Evolutionary conservation across 2,113 vertebrate species (phyloP).

Genomic region (Gambusia affinis): DNA sequence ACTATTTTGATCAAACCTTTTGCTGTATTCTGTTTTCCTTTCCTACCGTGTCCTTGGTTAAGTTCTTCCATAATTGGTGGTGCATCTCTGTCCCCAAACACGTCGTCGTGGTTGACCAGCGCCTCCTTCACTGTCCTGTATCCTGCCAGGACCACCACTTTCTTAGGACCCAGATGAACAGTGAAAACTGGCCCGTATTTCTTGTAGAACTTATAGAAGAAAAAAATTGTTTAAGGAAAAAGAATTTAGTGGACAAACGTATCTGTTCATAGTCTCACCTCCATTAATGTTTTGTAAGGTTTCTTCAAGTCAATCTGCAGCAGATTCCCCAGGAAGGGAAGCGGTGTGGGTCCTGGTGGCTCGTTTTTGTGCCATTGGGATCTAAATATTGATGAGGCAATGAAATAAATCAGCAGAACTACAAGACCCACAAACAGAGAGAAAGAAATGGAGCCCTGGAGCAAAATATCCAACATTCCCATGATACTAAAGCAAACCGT

Average conservation of each 20-base stretch:
- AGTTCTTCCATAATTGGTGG: accelerated
- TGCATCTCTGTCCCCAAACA: not conserved
- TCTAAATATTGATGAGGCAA: too few species aligned
- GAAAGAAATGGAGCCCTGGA: not conserved
- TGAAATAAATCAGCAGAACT: not conserved
- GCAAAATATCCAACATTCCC: not conserved
- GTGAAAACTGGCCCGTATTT: constrained; percentile 37
- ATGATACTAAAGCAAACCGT: not conserved
- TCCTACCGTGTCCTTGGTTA: constrained; percentile 17
- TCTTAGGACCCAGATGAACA: constrained; percentile 28
- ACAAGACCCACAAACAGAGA: not conserved
- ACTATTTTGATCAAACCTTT: too few species aligned
- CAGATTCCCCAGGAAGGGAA: constrained; percentile 53
- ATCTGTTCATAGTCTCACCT: constrained; percentile 10
- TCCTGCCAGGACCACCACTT: constrained; percentile 59
- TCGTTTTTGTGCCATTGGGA: not conserved
- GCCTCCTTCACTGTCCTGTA: constrained; percentile 59
- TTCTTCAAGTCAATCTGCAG: constrained; percentile 47
- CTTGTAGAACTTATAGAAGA: not conserved
- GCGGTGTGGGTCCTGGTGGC: constrained; percentile 56
- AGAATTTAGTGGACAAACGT: not conserved
- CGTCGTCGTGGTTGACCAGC: constrained; percentile 6
- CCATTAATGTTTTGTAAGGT: not conserved
- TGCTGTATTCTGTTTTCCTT: too few species aligned
- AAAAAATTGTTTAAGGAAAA: not conserved